These are phyloP conservation scores for Hanleya hanleyi DNA, from an alignment of 2,888 invertebrate species.

Conservation along the genomic window DNA sequence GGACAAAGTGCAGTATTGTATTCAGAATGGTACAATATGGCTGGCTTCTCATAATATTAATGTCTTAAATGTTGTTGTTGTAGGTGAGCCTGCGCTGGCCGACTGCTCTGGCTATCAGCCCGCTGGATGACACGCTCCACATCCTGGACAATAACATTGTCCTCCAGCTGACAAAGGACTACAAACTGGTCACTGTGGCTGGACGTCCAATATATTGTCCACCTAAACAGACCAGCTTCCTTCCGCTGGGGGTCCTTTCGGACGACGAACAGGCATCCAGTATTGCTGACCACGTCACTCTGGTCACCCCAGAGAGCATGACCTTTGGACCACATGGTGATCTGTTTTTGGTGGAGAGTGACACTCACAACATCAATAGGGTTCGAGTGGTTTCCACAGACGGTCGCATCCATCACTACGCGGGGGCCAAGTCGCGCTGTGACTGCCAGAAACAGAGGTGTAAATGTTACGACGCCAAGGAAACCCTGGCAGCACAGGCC, in stretches of 20 bases:
- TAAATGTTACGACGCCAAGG: constrained; percentile 85
- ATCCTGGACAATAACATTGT: constrained; percentile 93
- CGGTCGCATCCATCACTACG: constrained; percentile 93
- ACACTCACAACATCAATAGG: constrained; percentile 91
- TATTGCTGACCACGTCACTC: constrained; percentile 87
- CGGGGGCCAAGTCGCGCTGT: constrained; percentile 84
- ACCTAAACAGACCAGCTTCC: constrained; percentile 78
- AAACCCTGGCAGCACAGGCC: constrained; percentile 87
- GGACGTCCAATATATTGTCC: constrained; percentile 96
- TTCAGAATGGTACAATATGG: no score
- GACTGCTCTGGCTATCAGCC: constrained; percentile 94
- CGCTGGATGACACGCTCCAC: constrained; percentile 93
- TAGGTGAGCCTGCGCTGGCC: constrained; percentile 97
- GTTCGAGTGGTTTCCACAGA: constrained; percentile 90
- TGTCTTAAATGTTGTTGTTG: constrained; percentile 26
- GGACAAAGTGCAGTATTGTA: no score
- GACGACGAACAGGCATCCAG: constrained; percentile 65
- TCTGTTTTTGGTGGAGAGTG: constrained; percentile 94
- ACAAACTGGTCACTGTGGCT: constrained; percentile 89
- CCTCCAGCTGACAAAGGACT: constrained; percentile 90
- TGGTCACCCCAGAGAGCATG: constrained; percentile 91
- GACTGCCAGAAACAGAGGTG: constrained; percentile 81
- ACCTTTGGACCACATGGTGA: constrained; percentile 94
- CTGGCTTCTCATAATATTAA: no score
- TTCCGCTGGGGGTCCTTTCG: constrained; percentile 58